Percentiles rank a stretch among this genome's conserved stretches.
Evolutionary conservation across 2,113 vertebrate species (phyloP).

Genomic region (Oreochromis tanganicae): DNA sequence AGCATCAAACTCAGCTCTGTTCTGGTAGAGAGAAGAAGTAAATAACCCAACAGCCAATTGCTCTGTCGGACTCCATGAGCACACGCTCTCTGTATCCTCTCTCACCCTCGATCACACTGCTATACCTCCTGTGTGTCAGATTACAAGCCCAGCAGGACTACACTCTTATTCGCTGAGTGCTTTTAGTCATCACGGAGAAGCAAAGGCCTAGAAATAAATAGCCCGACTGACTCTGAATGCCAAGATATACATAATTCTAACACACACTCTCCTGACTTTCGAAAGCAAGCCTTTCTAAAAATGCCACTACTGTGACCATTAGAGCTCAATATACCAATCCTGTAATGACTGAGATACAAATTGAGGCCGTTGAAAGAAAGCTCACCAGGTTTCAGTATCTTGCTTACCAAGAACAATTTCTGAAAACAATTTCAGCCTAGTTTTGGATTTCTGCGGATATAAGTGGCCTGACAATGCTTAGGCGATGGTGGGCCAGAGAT

Average conservation of each 20-base stretch:
- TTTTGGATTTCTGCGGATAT: neutral
- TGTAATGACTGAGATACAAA: neutral
- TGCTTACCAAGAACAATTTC: neutral
- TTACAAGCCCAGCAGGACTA: slow-evolving; percentile 23
- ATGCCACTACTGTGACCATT: neutral
- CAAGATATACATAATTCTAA: neutral
- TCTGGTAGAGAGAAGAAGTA: neutral
- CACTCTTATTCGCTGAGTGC: neutral
- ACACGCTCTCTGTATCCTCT: neutral
- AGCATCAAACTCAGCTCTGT: neutral
- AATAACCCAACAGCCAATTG: slow-evolving; percentile 11
- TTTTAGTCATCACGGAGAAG: neutral
- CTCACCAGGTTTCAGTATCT: neutral
- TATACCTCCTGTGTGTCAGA: slow-evolving; percentile 18
- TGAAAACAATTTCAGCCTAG: neutral
- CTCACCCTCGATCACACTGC: neutral
- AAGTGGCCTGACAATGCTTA: neutral
- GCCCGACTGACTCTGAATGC: neutral
- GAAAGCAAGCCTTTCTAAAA: neutral
- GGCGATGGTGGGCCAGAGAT: neutral
- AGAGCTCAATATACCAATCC: neutral
- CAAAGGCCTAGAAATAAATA: neutral
- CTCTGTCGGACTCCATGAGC: neutral
- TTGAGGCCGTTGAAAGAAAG: neutral
- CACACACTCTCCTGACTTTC: neutral